These are phyloP conservation scores for Saguinus oedipus DNA, from an alignment of 2,797 vertebrate species.

Conservation along the genomic window DNA sequence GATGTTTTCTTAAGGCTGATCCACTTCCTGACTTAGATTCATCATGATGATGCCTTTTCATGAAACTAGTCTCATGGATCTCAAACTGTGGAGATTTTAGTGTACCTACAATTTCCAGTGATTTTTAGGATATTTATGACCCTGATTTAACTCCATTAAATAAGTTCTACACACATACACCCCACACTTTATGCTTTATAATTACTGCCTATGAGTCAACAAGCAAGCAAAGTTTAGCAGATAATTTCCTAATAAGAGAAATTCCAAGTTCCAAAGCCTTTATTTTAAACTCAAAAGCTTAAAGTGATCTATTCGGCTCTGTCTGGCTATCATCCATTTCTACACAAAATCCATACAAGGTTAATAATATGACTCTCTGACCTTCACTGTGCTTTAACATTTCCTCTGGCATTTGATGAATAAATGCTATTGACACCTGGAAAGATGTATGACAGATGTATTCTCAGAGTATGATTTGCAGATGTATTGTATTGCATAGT, in stretches of 20 bases:
- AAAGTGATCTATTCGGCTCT: not conserved
- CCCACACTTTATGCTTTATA: not conserved
- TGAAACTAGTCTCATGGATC: not conserved
- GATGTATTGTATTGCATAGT: not conserved
- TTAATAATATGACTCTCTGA: not conserved
- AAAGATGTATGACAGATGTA: not conserved
- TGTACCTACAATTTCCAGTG: not conserved
- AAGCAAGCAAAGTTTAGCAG: not conserved
- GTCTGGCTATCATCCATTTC: not conserved
- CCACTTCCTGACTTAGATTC: not conserved
- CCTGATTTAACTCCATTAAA: not conserved
- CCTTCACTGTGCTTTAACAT: not conserved
- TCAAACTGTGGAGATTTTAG: not conserved
- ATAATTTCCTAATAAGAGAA: not conserved
- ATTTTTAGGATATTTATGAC: conserved; percentile 1
- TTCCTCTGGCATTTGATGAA: not conserved
- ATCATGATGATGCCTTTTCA: not conserved
- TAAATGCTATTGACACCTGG: not conserved
- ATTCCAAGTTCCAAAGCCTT: not conserved
- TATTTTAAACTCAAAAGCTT: conserved; percentile 4
- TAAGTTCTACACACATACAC: not conserved
- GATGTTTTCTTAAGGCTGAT: not conserved
- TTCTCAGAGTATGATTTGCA: not conserved
- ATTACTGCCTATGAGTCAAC: not conserved
- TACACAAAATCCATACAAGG: not conserved